Base-by-base conservation (phyloP, 2,113 vertebrate genomes). In the Tauraco erythrolophus region DNA sequence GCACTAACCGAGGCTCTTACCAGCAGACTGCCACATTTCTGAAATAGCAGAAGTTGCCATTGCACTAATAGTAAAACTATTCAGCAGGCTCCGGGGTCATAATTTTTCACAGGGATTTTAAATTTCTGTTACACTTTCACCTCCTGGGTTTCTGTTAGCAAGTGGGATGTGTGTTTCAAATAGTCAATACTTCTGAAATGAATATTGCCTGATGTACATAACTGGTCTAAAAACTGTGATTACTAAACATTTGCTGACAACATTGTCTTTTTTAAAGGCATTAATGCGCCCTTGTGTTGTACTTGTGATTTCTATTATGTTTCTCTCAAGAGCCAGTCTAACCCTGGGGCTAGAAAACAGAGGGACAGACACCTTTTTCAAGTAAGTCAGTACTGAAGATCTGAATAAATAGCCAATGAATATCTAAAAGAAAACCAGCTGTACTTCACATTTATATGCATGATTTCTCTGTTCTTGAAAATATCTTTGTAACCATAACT, bases 391-490 rank as follows among this genome's bases (percentile, higher is more conserved):
- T 65, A n/a, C 14, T 48, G 24, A 86, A 68, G 28, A 75, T 46
- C 45, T 81, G 41, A 84, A 71, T 81, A 91, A 92, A 86, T 62
- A 87, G 27, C 41, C 54, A 79, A 69, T 33, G 8, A 80, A 82
- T 84, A 68, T 33, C 71, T 89, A 89, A 96, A 95, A 22, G 33
- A 78, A 88, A 92, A 51, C 6, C 16, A 72, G 4, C 15, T 56
- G 15, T 39, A 41, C 25, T 75, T 75, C 50, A 84, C 39, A 72
- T 95, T 88, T 94, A 65, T 79, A 91, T 85, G 54, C 64, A 95
- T 80, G 19, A 91, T 39, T 11, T 89, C 50, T 35, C 28, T 21
- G 19, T 74, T 83, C 68, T 70, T 92, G 65, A 81, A 81, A 89
- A 79, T 46, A 65, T 45, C 53, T 80, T 60, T 64, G 18, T 39